A percentile compares a stretch with the other conserved stretches of the same genome.
These are phyloP conservation scores for Ptiloglossa arizonensis DNA, from an alignment of 1,140 invertebrate genomes.

Conservation along the genomic window DNA sequence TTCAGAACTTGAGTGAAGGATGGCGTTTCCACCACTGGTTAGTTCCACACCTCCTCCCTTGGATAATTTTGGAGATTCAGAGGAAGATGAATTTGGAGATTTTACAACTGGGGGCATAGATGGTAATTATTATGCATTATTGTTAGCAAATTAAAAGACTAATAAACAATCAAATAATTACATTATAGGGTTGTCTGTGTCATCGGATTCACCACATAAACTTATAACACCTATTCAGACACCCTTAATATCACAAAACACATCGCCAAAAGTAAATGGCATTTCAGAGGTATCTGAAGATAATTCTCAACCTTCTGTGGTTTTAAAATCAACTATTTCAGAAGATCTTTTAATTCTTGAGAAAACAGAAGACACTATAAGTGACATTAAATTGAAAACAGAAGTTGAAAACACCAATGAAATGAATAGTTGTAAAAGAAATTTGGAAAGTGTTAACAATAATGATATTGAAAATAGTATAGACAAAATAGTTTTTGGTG, in stretches of 20 bases:
- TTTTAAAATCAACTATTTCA: conserved; percentile 34
- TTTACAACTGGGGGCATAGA: conserved; percentile 82
- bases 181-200: conserved; percentile 79
- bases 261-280: conserved; percentile 75
- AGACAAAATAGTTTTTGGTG: conserved; percentile 61
- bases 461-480: conserved; percentile 60
- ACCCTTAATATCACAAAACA: conserved; percentile 66
- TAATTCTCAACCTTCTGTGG: conserved; percentile 23
- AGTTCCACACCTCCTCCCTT: conserved; percentile 86
- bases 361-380: conserved; percentile 70
- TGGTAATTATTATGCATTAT: conserved; percentile 65
- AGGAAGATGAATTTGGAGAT: conserved; percentile 85
- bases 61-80: conserved; percentile 83
- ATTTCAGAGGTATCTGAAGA: conserved; percentile 49
- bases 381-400: conserved; percentile 71
- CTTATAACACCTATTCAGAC: conserved; percentile 71
- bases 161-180: conserved; percentile 11
- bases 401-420: conserved; percentile 40
- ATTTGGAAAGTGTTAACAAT: conserved; percentile 46
- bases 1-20: conserved; percentile 43
- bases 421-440: not conserved
- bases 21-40: conserved; percentile 84
- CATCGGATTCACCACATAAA: conserved; percentile 80
- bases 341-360: conserved; percentile 76
- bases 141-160: not conserved